Conservation (phyloP, 1,140 invertebrate genomes). For the Muscidifurax raptorellus region DNA sequence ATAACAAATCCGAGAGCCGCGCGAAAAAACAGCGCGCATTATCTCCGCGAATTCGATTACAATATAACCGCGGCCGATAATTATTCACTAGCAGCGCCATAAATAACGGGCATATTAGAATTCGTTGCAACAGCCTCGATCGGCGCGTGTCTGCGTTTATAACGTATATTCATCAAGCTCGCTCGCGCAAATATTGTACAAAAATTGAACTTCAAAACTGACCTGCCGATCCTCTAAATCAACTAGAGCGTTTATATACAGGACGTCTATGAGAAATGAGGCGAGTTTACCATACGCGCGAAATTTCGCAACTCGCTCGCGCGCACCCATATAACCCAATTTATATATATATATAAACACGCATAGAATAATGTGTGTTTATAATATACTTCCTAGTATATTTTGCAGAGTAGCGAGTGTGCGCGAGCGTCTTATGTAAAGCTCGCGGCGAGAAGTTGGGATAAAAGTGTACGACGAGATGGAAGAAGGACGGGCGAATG, state of each 20-base stretch:
- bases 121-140: slow-evolving; percentile 20
- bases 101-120: neutral
- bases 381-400: slow-evolving; percentile 9
- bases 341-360: neutral
- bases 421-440: slow-evolving; percentile 22
- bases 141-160: no score
- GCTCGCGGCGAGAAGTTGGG: neutral
- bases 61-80: slow-evolving; percentile 14
- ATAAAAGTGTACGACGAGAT: slow-evolving; percentile 1
- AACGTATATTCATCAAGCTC: no score
- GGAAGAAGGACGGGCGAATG: neutral
- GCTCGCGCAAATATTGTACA: no score
- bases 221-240: neutral
- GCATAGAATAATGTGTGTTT: neutral
- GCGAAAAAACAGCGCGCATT: no score
- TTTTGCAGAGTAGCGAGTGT: neutral
- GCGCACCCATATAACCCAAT: neutral
- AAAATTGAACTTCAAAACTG: slow-evolving; percentile 13
- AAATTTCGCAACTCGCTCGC: neutral
- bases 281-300: neutral
- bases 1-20: no score
- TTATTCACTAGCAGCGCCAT: slow-evolving; percentile 5
- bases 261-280: neutral
- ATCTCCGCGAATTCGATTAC: slow-evolving; percentile 23
- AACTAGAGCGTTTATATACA: neutral